A percentile compares a stretch with the other conserved stretches of the same genome.
These are phyloP conservation scores for Onychomys leucogaster DNA, from an alignment of 2,797 vertebrate genomes.

Conservation along the genomic window DNA sequence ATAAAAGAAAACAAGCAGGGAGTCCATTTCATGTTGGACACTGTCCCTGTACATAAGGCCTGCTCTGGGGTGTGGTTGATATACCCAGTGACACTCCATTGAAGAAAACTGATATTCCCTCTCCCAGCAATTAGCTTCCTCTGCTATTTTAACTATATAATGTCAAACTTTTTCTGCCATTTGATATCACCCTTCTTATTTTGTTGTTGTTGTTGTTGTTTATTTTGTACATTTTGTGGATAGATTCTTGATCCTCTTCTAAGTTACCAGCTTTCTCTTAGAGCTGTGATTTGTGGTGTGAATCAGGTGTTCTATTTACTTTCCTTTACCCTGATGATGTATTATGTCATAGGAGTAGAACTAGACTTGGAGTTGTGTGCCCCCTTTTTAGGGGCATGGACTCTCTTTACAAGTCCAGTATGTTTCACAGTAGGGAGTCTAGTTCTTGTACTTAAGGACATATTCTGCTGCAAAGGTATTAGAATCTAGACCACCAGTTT, in stretches of 20 bases:
- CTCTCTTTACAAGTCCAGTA: conserved; percentile 25
- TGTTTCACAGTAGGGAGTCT: conserved; percentile 3
- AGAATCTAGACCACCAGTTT: conserved; percentile 15
- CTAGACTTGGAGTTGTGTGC: not conserved
- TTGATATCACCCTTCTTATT: not conserved
- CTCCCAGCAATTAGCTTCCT: not conserved
- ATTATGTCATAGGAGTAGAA: not conserved
- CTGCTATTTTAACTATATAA: not conserved
- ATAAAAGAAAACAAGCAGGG: not conserved
- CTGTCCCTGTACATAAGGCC: not conserved
- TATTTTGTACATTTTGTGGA: not conserved
- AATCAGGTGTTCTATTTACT: not conserved
- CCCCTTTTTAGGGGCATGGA: not conserved
- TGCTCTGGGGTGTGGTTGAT: not conserved
- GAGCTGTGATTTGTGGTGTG: not conserved
- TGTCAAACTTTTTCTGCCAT: not conserved
- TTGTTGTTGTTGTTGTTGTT: not conserved
- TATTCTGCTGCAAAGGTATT: conserved; percentile 11
- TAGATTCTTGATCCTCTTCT: conserved; percentile 29
- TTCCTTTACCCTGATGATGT: conserved; percentile 23
- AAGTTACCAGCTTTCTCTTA: conserved; percentile 14
- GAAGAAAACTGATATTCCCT: not conserved
- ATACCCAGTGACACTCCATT: not conserved
- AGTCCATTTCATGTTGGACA: not conserved
- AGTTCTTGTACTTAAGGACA: conserved; percentile 28